These are phyloP conservation scores for Mamestra brassicae DNA, from an alignment of 2,888 invertebrate genomes.

Conservation along the genomic window DNA sequence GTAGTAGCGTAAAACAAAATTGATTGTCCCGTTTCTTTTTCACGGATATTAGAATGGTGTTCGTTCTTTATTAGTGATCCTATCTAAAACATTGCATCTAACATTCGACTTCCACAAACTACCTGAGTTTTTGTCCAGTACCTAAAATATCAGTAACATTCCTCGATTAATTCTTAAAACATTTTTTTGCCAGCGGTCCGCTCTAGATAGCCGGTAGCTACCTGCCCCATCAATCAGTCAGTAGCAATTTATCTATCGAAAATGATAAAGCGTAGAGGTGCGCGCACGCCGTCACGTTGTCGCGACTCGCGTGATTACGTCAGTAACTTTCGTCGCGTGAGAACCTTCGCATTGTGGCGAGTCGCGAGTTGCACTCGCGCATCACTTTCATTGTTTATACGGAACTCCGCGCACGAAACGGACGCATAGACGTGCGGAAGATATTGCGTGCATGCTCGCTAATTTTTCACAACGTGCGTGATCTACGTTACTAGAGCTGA, in stretches of 20 bases:
- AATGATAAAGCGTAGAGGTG: slow-evolving; percentile 45
- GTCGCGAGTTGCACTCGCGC: slow-evolving; percentile 74
- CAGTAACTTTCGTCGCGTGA: slow-evolving; percentile 87
- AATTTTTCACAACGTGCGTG: slow-evolving; percentile 50
- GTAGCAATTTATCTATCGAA: slow-evolving; percentile 54
- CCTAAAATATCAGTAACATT: slow-evolving; percentile 9
- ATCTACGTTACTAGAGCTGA: slow-evolving; percentile 30
- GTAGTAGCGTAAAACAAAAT: background rate
- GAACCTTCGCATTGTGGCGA: slow-evolving; percentile 79
- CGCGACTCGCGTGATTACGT: slow-evolving; percentile 76
- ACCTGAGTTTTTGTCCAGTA: slow-evolving; percentile 8
- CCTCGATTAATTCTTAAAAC: slow-evolving; percentile 4
- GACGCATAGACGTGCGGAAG: slow-evolving; percentile 61
- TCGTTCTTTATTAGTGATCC: too few species aligned
- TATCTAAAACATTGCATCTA: background rate
- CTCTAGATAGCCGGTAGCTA: slow-evolving; percentile 22
- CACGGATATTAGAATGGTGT: background rate
- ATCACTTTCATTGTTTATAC: slow-evolving; percentile 86
- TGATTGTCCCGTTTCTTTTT: background rate
- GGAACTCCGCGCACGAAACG: slow-evolving; percentile 71
- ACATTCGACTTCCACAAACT: background rate
- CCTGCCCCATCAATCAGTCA: slow-evolving; percentile 34
- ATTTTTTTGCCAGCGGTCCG: background rate
- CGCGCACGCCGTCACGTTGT: slow-evolving; percentile 58
- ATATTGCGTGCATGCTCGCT: slow-evolving; percentile 47